Evolutionary conservation across 2,113 vertebrate genomes (phyloP).

Genomic region (Dolichotis patagonum): DNA sequence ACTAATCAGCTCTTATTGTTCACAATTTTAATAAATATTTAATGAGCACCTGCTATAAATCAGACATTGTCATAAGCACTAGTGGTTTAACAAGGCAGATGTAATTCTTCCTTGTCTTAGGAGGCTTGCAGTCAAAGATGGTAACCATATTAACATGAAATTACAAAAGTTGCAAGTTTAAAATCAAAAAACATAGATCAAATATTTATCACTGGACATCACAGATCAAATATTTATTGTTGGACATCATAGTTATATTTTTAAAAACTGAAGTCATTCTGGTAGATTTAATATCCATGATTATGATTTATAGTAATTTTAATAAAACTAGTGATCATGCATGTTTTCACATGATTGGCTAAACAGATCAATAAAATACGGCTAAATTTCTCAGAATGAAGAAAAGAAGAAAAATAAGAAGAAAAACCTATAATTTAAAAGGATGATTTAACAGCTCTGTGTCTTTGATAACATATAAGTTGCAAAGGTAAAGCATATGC

Average conservation of each 20-base stretch:
- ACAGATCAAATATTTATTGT: background rate
- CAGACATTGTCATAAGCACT: background rate
- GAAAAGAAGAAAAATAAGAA: slow-evolving; percentile 1
- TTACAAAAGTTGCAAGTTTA: background rate
- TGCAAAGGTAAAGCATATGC: background rate
- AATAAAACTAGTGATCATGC: background rate
- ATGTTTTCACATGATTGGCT: background rate
- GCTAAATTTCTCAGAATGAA: background rate
- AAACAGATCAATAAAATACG: background rate
- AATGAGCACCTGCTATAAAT: background rate
- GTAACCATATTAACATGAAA: background rate
- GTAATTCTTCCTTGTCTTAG: background rate
- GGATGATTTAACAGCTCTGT: background rate
- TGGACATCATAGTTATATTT: background rate
- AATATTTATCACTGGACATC: background rate
- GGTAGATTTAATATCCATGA: background rate
- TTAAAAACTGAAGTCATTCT: slow-evolving; percentile 12
- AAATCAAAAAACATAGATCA: background rate
- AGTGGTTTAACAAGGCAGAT: background rate
- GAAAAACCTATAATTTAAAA: background rate
- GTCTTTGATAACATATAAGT: background rate
- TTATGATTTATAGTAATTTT: background rate
- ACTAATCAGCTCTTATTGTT: slow-evolving; percentile 21
- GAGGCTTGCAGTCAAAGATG: background rate
- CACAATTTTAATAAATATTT: slow-evolving; percentile 40